Evolutionary conservation across 2,113 vertebrate genomes (phyloP).

Genomic region (Dasyornis broadbenti): DNA sequence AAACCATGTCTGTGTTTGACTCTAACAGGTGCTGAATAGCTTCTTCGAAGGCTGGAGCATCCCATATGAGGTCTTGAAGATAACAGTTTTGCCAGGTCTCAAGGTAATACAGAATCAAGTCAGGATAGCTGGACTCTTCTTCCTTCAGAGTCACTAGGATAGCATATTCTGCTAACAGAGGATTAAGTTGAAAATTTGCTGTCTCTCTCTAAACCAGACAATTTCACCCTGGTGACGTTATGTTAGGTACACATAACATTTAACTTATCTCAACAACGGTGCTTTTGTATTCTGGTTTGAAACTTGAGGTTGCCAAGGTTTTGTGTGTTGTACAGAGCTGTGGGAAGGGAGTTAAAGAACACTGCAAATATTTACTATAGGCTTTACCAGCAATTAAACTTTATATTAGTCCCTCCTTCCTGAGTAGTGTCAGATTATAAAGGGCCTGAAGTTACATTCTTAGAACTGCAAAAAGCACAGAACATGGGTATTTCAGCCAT

Average conservation of each 20-base stretch:
- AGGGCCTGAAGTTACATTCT: not conserved
- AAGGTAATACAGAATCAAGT: not conserved
- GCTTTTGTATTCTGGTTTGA: not conserved
- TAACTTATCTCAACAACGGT: not conserved
- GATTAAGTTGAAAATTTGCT: not conserved
- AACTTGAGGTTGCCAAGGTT: not conserved
- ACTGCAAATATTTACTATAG: conserved; percentile 16
- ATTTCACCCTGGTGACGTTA: not conserved
- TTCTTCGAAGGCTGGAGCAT: not conserved
- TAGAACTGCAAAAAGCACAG: not conserved
- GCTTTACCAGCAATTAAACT: conserved; percentile 1
- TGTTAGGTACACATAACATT: not conserved
- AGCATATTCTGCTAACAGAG: not conserved
- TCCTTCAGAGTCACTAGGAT: not conserved
- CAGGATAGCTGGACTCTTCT: not conserved
- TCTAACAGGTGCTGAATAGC: not conserved
- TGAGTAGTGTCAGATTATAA: not conserved
- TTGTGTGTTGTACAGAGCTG: not conserved
- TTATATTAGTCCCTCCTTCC: not conserved
- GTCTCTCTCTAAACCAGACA: not conserved
- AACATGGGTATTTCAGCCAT: not conserved
- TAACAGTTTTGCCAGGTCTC: not conserved
- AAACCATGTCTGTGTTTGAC: not conserved
- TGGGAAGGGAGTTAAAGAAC: not conserved
- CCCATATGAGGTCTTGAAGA: not conserved